These are phyloP conservation scores for Brotula barbata DNA, from an alignment of 2,797 vertebrate genomes.

Conservation along the genomic window DNA sequence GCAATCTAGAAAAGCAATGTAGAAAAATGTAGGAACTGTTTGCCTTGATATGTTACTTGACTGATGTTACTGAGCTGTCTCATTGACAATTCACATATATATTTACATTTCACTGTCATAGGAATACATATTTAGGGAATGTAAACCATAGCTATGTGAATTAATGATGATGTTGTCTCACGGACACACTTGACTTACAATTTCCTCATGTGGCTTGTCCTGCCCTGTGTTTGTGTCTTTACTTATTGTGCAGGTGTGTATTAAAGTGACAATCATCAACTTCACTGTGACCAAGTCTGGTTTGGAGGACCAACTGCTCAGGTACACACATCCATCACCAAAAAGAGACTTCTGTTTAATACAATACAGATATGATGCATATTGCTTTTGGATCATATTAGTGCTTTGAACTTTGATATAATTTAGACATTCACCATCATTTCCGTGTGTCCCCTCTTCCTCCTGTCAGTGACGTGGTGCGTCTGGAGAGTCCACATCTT, in stretches of 20 bases:
- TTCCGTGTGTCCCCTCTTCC: background rate
- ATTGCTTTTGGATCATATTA: background rate
- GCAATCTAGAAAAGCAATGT: too few species aligned
- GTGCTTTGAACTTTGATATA: background rate
- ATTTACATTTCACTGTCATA: too few species aligned
- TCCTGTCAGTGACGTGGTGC: slow-evolving; percentile 77
- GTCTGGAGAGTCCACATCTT: slow-evolving; percentile 83
- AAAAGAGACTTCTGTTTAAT: too few species aligned
- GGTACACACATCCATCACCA: slow-evolving; percentile 38
- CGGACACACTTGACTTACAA: background rate
- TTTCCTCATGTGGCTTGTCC: background rate
- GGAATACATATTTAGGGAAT: background rate
- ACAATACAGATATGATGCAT: background rate
- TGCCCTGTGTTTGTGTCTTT: background rate
- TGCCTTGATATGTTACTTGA: too few species aligned
- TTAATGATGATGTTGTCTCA: background rate
- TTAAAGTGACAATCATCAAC: slow-evolving; percentile 92
- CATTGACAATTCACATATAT: too few species aligned
- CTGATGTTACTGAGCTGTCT: too few species aligned
- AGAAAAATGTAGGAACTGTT: too few species aligned
- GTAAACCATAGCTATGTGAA: background rate
- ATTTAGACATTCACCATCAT: background rate
- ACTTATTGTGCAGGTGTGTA: slow-evolving; percentile 81
- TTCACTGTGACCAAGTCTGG: slow-evolving; percentile 89
- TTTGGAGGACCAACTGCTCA: slow-evolving; percentile 88